phyloP scores from a whole-genome alignment of 1,140 invertebrate genomes.

The Drosophila erecta region DNA sequence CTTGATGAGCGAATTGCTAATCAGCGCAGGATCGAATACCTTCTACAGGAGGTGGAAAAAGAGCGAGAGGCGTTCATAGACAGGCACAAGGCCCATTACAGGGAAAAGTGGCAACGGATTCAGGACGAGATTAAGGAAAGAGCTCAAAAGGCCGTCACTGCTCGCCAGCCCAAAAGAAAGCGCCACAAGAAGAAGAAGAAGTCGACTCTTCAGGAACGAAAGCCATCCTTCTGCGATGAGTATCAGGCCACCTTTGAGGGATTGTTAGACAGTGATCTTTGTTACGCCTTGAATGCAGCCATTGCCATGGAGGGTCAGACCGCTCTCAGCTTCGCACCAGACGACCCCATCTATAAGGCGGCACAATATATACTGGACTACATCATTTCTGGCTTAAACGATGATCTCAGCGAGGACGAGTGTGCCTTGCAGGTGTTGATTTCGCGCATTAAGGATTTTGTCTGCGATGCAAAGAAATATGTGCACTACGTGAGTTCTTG shows the following conservation, averaged over 20 bases:
- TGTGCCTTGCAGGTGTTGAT: conserved; percentile 44
- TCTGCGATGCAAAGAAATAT: conserved; percentile 78
- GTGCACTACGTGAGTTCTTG: conserved; percentile 55
- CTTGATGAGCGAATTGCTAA: conserved; percentile 67
- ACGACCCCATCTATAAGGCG: conserved; percentile 81
- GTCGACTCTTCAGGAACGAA: conserved; percentile 6
- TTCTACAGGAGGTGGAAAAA: conserved; percentile 50
- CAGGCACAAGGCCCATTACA: conserved; percentile 53
- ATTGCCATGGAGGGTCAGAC: conserved; percentile 64
- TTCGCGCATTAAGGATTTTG: conserved; percentile 57
- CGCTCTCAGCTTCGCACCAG: conserved; percentile 49
- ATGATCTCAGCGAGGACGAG: conserved; percentile 69
- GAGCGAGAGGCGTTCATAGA: conserved; percentile 65
- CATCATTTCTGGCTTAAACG: conserved; percentile 59
- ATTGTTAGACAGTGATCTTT: conserved; percentile 67
- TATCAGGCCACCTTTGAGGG: conserved; percentile 66
- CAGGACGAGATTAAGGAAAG: conserved; percentile 67
- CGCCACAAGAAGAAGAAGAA: conserved; percentile 39
- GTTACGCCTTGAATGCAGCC: conserved; percentile 74
- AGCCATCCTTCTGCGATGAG: conserved; percentile 63
- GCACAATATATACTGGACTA: conserved; percentile 73
- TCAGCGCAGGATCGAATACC: conserved; percentile 53
- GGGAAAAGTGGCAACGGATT: conserved; percentile 64
- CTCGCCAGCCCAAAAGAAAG: conserved; percentile 35
- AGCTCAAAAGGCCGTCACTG: conserved; percentile 5